Evolutionary conservation across 1,140 invertebrate species (phyloP).

Genomic region (Drosophila miranda): DNA sequence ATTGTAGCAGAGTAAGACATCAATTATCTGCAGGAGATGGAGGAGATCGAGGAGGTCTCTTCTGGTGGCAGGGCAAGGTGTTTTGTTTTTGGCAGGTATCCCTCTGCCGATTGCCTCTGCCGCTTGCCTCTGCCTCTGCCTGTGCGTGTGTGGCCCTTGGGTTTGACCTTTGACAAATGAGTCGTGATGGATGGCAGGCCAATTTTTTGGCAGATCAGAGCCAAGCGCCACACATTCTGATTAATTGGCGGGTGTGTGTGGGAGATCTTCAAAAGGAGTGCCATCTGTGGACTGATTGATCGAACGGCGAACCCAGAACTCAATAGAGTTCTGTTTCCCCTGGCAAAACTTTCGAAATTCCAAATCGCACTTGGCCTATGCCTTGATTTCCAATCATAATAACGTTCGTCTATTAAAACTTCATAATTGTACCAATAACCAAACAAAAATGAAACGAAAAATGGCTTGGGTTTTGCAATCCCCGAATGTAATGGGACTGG

Average conservation of each 20-base stretch:
- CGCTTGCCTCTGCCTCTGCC: background rate
- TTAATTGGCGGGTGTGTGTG: slow-evolving; percentile 53
- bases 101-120: background rate
- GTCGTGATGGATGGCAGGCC: slow-evolving; percentile 57
- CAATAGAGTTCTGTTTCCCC: too few relatives aligned
- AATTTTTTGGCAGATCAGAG: slow-evolving; percentile 38
- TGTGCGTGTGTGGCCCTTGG: slow-evolving; percentile 59
- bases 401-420: slow-evolving; percentile 72
- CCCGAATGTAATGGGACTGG: background rate
- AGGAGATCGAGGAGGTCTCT: background rate
- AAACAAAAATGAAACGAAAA: too few relatives aligned
- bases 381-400: slow-evolving; percentile 78
- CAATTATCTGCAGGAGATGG: slow-evolving; percentile 26
- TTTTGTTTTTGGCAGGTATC: slow-evolving; percentile 37
- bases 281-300: too few relatives aligned
- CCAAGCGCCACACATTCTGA: slow-evolving; percentile 66
- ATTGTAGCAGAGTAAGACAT: slow-evolving; percentile 65
- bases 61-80: slow-evolving; percentile 38
- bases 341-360: background rate
- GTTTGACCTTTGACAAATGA: slow-evolving; percentile 73
- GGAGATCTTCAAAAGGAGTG: slow-evolving; percentile 1
- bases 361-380: slow-evolving; percentile 34
- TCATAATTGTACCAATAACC: slow-evolving; percentile 78
- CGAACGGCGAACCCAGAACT: too few relatives aligned
- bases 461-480: slow-evolving; percentile 62